Percentiles rank a stretch among this genome's conserved stretches.
Evolutionary conservation across 2,113 vertebrate species (phyloP).

Genomic region (Clupea harengus): DNA sequence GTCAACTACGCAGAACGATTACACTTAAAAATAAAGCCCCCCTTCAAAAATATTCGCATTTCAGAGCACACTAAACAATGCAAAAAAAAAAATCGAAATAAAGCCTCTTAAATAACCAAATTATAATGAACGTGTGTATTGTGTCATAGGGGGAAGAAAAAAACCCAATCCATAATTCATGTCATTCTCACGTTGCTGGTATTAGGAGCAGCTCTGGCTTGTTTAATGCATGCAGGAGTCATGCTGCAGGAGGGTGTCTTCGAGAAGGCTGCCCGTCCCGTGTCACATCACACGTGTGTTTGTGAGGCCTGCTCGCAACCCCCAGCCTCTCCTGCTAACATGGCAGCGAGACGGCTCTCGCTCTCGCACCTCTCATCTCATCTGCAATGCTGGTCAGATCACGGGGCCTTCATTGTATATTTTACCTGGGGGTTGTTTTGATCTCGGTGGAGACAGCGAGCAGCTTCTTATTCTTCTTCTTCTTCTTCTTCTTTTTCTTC

Average conservation of each 20-base stretch:
- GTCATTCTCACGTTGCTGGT: neutral
- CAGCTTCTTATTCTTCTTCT: slow-evolving; percentile 19
- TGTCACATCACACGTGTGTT: neutral
- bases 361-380: neutral
- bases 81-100: neutral
- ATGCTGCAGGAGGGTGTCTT: neutral
- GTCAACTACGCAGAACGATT: neutral
- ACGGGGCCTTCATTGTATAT: slow-evolving; percentile 48
- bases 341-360: neutral
- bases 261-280: neutral
- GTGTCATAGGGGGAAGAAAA: neutral
- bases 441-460: slow-evolving; percentile 48
- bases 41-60: neutral
- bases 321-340: neutral
- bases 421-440: slow-evolving; percentile 52
- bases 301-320: neutral
- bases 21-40: neutral
- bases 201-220: neutral
- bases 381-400: slow-evolving; percentile 51
- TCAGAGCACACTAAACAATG: neutral
- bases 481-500: neutral
- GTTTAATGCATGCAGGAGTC: neutral
- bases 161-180: neutral
- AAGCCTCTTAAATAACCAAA: neutral
- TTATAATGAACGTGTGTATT: neutral